Evolutionary conservation across 2,797 vertebrate species (phyloP).

Genomic region (Petrocephalus sullivani): DNA sequence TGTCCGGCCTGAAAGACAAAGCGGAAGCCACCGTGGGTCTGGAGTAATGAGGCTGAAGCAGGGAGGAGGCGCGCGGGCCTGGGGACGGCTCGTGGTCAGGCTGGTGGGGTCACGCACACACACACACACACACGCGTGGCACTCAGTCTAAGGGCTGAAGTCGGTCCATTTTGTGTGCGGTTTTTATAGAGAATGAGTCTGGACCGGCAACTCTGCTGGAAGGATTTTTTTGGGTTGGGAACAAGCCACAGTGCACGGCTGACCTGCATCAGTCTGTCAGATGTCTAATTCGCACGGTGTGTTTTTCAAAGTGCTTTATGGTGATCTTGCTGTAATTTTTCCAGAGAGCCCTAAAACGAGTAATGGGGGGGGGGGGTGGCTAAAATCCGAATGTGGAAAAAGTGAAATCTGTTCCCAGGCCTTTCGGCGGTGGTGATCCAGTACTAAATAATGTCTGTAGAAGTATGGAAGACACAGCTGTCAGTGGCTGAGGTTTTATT

Average conservation of each 20-base stretch:
- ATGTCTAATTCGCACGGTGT: not conserved
- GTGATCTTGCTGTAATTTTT: not conserved
- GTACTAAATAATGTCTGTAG: not conserved
- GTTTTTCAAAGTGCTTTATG: not conserved
- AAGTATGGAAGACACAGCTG: not conserved
- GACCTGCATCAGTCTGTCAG: not conserved
- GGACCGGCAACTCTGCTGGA: not conserved
- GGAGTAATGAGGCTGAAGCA: constrained; percentile 19
- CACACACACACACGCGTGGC: not conserved
- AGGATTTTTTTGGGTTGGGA: not conserved
- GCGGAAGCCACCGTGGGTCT: not conserved
- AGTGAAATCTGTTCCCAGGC: not conserved
- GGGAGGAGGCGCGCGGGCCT: not conserved
- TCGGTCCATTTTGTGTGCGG: not conserved
- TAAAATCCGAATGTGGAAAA: not conserved
- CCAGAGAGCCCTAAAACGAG: not conserved
- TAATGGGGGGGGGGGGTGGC: not conserved
- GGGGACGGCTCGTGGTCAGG: not conserved
- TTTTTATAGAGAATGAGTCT: not conserved
- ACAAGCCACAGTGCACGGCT: not conserved
- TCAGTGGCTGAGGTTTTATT: not conserved
- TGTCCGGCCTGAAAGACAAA: constrained; percentile 25
- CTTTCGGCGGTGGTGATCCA: not conserved
- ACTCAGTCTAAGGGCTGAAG: not conserved
- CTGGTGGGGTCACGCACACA: not conserved